Evolutionary conservation across 2,113 vertebrate genomes (phyloP).

Genomic region (Urocitellus parryii): DNA sequence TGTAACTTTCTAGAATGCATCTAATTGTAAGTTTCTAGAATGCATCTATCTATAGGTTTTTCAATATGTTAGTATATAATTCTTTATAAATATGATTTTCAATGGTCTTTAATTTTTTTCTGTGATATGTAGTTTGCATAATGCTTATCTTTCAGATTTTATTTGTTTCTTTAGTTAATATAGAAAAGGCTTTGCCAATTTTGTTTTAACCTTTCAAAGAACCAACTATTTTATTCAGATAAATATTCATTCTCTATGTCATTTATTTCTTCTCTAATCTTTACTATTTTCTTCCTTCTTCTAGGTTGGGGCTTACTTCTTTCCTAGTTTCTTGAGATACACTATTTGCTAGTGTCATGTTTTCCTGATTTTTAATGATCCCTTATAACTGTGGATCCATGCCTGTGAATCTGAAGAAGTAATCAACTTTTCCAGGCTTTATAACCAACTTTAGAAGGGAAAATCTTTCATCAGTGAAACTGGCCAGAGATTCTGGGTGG

Average conservation of each 20-base stretch:
- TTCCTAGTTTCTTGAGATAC: neutral
- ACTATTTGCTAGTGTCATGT: neutral
- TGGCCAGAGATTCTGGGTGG: neutral
- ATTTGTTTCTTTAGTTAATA: neutral
- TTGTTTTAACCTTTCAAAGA: neutral
- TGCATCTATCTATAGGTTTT: too few species aligned
- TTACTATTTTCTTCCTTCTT: neutral
- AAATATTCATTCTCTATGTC: too few species aligned
- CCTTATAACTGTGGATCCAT: neutral
- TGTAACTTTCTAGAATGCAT: too few species aligned
- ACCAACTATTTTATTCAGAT: too few species aligned
- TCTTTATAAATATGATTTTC: too few species aligned
- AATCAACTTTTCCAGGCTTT: neutral
- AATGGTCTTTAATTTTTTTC: too few species aligned
- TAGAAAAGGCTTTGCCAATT: neutral
- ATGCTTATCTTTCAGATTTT: neutral
- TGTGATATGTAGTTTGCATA: neutral
- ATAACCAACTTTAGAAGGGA: neutral
- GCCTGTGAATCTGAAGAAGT: neutral
- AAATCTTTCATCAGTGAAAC: too few species aligned
- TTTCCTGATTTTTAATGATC: neutral
- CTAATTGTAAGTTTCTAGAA: too few species aligned
- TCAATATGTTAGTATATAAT: too few species aligned
- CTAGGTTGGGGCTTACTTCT: neutral
- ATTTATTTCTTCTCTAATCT: neutral